Percentiles rank a stretch among this genome's conserved stretches.
phyloP scores from a whole-genome alignment of 2,888 invertebrate species.

The Mesorhabditis spiculigera region DNA sequence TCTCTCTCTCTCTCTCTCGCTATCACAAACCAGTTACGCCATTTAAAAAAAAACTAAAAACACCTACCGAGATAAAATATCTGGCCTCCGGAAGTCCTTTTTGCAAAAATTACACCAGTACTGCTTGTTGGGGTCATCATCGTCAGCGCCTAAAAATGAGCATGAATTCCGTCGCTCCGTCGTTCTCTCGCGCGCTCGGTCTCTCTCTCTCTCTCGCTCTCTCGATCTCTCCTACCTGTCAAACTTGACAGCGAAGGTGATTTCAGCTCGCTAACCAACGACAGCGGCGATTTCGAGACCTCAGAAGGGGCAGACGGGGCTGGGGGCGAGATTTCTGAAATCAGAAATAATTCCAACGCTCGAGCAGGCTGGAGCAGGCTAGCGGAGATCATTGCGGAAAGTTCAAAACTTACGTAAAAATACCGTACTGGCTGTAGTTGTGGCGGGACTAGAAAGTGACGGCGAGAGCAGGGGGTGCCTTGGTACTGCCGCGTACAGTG shows the following conservation, averaged over 20 bases:
- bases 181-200: too few species aligned
- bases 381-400: too few species aligned
- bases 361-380: neutral
- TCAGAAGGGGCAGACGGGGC: neutral
- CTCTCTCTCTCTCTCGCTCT: too few species aligned
- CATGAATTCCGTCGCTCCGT: too few species aligned
- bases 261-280: neutral
- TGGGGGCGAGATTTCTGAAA: constrained; percentile 1
- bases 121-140: constrained; percentile 23
- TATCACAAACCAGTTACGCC: neutral
- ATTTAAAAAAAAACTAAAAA: neutral
- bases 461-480: neutral
- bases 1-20: constrained; percentile 5
- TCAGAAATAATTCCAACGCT: neutral
- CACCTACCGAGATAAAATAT: constrained; percentile 46
- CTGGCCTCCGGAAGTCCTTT: constrained; percentile 54
- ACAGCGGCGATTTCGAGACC: neutral
- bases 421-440: neutral
- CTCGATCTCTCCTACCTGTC: neutral
- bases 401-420: neutral
- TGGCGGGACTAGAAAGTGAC: neutral
- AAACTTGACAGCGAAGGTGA: neutral
- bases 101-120: constrained; percentile 44
- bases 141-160: constrained; percentile 14
- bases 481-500: neutral